These are phyloP conservation scores for Engystomops pustulosus DNA, from an alignment of 2,113 vertebrate species.

Conservation along the genomic window DNA sequence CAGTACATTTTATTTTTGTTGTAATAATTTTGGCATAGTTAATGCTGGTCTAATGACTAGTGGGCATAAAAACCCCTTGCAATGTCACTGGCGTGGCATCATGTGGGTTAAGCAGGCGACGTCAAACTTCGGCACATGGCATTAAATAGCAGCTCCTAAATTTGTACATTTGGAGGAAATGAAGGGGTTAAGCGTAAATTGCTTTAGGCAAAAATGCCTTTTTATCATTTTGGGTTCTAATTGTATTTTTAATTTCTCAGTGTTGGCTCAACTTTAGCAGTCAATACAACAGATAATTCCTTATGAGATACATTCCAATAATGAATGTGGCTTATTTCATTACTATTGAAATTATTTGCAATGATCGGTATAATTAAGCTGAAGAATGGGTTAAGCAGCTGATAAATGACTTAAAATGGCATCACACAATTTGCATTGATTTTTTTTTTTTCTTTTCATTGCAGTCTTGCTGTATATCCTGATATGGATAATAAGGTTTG, in stretches of 20 bases:
- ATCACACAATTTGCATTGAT: conserved; percentile 32
- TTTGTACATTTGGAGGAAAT: no score
- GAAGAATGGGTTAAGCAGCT: conserved; percentile 34
- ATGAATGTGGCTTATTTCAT: not conserved
- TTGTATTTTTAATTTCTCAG: not conserved
- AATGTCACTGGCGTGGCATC: no score
- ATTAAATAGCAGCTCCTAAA: no score
- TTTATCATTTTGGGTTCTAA: not conserved
- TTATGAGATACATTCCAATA: not conserved
- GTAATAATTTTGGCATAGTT: no score
- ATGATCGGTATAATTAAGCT: not conserved
- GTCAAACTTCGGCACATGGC: no score
- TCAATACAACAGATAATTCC: not conserved
- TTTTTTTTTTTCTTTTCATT: conserved; percentile 44
- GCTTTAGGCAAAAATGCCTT: no score
- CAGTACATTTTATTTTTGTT: no score
- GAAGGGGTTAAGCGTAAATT: not conserved
- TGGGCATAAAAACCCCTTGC: no score
- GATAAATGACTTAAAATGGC: conserved; percentile 38
- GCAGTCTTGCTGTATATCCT: conserved; percentile 47
- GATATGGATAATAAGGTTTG: conserved; percentile 52
- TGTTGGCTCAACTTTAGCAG: not conserved
- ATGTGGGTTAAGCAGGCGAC: no score
- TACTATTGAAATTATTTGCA: conserved; percentile 13
- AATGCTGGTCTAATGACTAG: no score